Evolutionary conservation across 2,888 invertebrate species (phyloP).

Genomic region (Polydrusus pterygomalis): DNA sequence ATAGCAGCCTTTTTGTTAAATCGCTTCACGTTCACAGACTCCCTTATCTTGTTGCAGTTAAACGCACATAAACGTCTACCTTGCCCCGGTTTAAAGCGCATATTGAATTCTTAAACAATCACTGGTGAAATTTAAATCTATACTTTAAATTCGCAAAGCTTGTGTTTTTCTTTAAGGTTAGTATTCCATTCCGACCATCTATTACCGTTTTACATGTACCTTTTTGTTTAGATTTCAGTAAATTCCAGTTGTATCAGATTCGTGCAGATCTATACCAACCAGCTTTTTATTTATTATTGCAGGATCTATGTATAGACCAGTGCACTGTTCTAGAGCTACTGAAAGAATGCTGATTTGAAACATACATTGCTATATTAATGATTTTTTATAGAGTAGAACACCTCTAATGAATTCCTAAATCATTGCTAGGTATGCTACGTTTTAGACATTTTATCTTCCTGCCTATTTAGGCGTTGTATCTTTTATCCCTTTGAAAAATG

Average conservation of each 20-base stretch:
- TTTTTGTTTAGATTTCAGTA: neutral
- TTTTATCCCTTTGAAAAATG: too few species aligned
- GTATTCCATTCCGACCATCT: conserved; percentile 5
- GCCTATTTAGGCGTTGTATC: too few species aligned
- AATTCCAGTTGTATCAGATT: conserved; percentile 7
- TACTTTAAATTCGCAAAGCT: conserved; percentile 23
- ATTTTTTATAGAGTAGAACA: too few species aligned
- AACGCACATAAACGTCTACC: conserved; percentile 42
- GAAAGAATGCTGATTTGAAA: too few species aligned
- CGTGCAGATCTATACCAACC: neutral
- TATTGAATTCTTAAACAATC: conserved; percentile 46
- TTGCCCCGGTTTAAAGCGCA: conserved; percentile 36
- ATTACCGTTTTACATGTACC: conserved; percentile 4
- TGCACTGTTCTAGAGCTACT: too few species aligned
- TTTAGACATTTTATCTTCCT: too few species aligned
- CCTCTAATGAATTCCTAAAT: too few species aligned
- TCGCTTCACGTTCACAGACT: conserved; percentile 43
- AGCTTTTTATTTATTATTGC: neutral
- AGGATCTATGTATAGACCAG: neutral
- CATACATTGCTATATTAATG: too few species aligned
- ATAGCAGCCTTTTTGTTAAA: conserved; percentile 40
- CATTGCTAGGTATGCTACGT: too few species aligned
- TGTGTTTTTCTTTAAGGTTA: conserved; percentile 16
- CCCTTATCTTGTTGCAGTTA: conserved; percentile 50
- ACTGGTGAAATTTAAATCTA: conserved; percentile 38